Evolutionary conservation across 2,797 vertebrate genomes (phyloP).

Genomic region (Podargus strigoides): DNA sequence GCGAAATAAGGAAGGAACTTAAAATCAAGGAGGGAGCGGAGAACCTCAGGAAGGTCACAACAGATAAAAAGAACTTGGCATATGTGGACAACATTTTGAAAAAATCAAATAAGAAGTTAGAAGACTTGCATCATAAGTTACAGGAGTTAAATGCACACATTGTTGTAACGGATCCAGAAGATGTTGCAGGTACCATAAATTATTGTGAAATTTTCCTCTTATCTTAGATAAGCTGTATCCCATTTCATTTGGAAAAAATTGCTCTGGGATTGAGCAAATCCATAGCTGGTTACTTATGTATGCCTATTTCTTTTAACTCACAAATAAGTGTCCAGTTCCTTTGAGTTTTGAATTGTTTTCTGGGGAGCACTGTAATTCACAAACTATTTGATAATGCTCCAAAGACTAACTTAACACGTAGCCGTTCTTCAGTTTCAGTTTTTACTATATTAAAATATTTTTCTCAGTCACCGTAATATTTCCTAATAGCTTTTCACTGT

Average conservation of each 20-base stretch:
- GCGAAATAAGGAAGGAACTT: slow-evolving; percentile 98
- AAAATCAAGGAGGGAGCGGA: slow-evolving; percentile 99
- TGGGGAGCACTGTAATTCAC: background rate
- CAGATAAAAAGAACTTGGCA: slow-evolving; percentile 98
- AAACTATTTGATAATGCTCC: background rate
- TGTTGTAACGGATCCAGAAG: slow-evolving; percentile 95
- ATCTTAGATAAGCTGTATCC: background rate
- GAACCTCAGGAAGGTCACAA: slow-evolving; percentile 97
- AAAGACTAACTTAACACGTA: background rate
- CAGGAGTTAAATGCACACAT: slow-evolving; percentile 98
- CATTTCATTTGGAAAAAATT: background rate
- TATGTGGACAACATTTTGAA: slow-evolving; percentile 99
- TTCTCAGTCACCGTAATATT: background rate
- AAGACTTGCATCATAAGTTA: slow-evolving; percentile 95
- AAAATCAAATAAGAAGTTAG: slow-evolving; percentile 97
- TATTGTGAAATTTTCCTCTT: background rate
- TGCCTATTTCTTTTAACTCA: background rate
- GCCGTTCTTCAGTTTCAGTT: background rate
- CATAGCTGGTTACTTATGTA: background rate
- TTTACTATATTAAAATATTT: background rate
- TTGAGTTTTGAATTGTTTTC: background rate
- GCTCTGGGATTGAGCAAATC: background rate
- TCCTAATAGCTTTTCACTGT: background rate
- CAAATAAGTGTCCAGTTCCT: background rate
- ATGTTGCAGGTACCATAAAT: slow-evolving; percentile 83